These are phyloP conservation scores for Oreotragus oreotragus DNA, from an alignment of 2,113 vertebrate genomes.

Conservation along the genomic window DNA sequence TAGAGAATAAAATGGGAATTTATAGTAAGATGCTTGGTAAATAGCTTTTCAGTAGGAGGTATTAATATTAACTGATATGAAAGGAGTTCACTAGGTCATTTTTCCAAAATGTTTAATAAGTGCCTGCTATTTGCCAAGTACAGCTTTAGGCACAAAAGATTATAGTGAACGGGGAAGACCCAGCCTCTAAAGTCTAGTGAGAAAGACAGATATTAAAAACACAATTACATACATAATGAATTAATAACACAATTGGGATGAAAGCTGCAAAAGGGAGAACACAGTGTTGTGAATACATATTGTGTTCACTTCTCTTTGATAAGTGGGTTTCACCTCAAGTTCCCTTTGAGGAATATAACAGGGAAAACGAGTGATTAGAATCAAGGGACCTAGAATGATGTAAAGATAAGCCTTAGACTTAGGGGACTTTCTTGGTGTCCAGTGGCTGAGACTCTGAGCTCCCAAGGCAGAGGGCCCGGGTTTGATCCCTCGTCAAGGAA, in stretches of 20 bases:
- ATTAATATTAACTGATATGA: background rate
- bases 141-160: background rate
- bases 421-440: background rate
- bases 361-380: background rate
- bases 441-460: background rate
- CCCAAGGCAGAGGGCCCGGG: background rate
- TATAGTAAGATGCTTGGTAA: background rate
- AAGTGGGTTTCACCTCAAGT: background rate
- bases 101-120: background rate
- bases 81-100: background rate
- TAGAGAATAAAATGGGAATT: background rate
- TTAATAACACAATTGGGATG: background rate
- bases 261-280: background rate
- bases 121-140: background rate
- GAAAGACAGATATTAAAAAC: background rate
- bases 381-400: background rate
- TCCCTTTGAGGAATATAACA: background rate
- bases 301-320: background rate
- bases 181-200: background rate
- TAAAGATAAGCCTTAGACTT: background rate
- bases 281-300: background rate
- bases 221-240: background rate
- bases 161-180: background rate
- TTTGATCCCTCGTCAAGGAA: background rate
- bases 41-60: background rate